Evolutionary conservation across 2,888 invertebrate genomes (phyloP), one percentile per base, ranked within the genome.

Genomic region (Lagria hirta): DNA sequence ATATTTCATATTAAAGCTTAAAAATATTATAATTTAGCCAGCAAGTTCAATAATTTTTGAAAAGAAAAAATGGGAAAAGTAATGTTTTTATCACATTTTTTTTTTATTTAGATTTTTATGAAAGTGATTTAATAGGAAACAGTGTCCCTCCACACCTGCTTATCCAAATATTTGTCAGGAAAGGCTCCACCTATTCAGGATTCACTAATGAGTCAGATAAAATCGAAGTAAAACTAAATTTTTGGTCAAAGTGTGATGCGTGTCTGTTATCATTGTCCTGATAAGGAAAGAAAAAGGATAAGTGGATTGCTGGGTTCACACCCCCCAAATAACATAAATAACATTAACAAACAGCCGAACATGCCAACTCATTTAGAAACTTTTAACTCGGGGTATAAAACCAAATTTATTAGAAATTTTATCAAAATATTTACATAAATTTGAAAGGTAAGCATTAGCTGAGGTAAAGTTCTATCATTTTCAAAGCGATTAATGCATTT

Each of bases 251-350:
- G 37, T 37, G 37, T 22, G 15, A 35, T 24, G 14, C 13, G 32
- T 15, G 26, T 38, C 49, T 49, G 44, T 51, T 57, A 57, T 58
- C 58, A 43, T 32, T 34, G n/a, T n/a, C n/a, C 18, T 46, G 60
- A 60, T 58, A 56, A 55, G 42, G 52, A 48, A 41, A 50, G 33
- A 38, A 38, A 33, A 40, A 17, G 46, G 48, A 52, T 53, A 50
- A 58, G 58, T 58, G 58, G 52, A 43, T 51, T 51, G 48, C 49
- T 47, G 48, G 50, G 56, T 51, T 55, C 55, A 57, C 58, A 56
- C 58, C 56, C 55, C 41, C 41, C 49, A 11, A 41, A 42, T 26
- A 28, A 27, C 17, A 46, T 46, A 46, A 46, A 46, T 46, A 37
- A 43, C 43, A 36, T 36, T 43, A 37, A 43, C 34, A 30, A 38